A percentile compares a stretch with the other conserved stretches of the same genome.
phyloP scores from a whole-genome alignment of 2,797 vertebrate genomes.

The Eulemur coronatus region DNA sequence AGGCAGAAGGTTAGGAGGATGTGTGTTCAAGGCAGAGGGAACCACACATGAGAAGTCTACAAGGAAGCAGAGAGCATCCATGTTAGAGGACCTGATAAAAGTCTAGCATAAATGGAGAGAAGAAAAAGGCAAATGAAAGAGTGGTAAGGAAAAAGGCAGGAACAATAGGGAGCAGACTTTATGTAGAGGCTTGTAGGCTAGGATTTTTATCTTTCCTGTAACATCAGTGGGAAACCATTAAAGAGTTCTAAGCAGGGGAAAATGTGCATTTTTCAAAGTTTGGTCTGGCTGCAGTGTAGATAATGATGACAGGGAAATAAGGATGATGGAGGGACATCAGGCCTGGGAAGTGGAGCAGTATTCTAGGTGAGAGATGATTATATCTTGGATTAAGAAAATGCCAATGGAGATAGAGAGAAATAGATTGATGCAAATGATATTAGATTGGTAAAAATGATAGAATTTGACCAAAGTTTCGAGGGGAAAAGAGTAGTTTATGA shows the following conservation, averaged over 20 bases:
- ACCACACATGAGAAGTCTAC: not conserved
- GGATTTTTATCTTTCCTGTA: not conserved
- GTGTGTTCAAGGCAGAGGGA: not conserved
- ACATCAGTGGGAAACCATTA: not conserved
- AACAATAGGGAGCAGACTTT: not conserved
- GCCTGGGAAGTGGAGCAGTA: not conserved
- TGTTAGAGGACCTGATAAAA: not conserved
- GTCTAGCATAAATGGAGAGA: not conserved
- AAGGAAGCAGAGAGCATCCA: not conserved
- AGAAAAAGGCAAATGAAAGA: not conserved
- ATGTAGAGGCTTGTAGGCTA: not conserved
- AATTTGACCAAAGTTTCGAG: not conserved
- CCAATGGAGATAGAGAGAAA: not conserved
- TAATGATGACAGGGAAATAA: not conserved
- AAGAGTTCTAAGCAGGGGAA: not conserved
- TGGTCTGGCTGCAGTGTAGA: not conserved
- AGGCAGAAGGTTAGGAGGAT: not conserved
- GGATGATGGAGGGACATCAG: not conserved
- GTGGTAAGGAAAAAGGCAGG: not conserved
- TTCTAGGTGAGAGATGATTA: not conserved
- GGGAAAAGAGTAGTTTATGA: not conserved
- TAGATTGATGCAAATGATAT: not conserved
- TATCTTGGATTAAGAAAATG: not conserved
- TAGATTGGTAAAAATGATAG: not conserved
- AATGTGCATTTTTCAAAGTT: not conserved